A percentile compares a stretch with the other conserved stretches of the same genome.
phyloP scores from a whole-genome alignment of 2,888 invertebrate species.

The Drosophila eohydei region DNA sequence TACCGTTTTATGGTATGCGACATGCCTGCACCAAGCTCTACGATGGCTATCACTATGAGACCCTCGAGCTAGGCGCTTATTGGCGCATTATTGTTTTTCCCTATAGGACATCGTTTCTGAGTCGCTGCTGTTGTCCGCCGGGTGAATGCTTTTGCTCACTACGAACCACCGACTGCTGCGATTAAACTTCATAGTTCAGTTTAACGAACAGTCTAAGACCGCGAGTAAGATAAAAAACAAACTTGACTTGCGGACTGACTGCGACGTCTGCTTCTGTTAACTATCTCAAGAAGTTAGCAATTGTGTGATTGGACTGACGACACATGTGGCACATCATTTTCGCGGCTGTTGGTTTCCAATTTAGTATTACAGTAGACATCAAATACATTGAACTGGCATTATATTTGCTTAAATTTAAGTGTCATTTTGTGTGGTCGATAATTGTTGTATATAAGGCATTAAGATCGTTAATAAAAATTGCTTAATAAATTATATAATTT shows the following conservation, averaged over 20 bases:
- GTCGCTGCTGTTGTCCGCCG: constrained; percentile 44
- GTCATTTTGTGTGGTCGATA: too few relatives aligned
- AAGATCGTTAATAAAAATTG: neutral
- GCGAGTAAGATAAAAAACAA: neutral
- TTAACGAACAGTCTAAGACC: neutral
- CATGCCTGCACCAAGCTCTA: constrained; percentile 51
- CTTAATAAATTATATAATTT: neutral
- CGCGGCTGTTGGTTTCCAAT: constrained; percentile 54
- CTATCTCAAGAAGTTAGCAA: constrained; percentile 12
- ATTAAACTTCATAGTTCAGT: constrained; percentile 21
- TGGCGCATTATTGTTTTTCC: constrained; percentile 82
- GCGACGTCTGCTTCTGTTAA: constrained; percentile 12
- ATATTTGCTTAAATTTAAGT: neutral
- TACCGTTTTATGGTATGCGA: constrained; percentile 27
- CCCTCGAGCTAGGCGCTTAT: constrained; percentile 38
- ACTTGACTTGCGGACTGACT: constrained; percentile 32
- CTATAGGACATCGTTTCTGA: constrained; percentile 20
- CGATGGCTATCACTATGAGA: constrained; percentile 81
- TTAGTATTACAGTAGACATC: constrained; percentile 30
- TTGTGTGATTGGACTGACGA: constrained; percentile 48
- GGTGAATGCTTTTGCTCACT: constrained; percentile 45
- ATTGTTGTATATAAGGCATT: too few relatives aligned
- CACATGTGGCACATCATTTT: constrained; percentile 67
- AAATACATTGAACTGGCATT: neutral
- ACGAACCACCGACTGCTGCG: constrained; percentile 30